Percentiles rank a stretch among this genome's conserved stretches.
Conservation (phyloP, 2,888 invertebrate genomes). For the Xanthorhoe spadicearia region DNA sequence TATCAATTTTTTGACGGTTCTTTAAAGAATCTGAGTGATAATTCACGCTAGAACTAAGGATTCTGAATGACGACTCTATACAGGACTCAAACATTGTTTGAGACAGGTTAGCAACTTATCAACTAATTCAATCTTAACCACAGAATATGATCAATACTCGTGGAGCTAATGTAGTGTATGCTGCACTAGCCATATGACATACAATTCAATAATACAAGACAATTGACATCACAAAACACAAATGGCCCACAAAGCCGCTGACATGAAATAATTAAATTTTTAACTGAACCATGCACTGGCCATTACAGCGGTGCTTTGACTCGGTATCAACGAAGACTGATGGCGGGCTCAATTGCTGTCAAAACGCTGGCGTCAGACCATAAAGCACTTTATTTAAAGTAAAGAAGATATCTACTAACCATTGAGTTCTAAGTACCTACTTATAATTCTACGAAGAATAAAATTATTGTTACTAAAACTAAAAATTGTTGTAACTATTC, state of each 20-base stretch:
- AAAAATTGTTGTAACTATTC: no score
- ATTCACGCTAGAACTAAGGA: no score
- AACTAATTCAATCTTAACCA: no score
- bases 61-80: no score
- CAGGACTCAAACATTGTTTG: no score
- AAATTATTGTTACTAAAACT: no score
- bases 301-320: slow-evolving; percentile 38
- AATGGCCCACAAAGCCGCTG: slow-evolving; percentile 8
- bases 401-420: background rate
- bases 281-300: slow-evolving; percentile 46
- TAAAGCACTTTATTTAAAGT: slow-evolving; percentile 53
- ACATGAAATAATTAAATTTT: slow-evolving; percentile 53
- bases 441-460: no score
- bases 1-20: no score
- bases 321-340: slow-evolving; percentile 51
- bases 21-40: no score
- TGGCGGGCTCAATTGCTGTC: slow-evolving; percentile 60
- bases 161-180: no score
- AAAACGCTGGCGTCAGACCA: slow-evolving; percentile 47
- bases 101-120: background rate
- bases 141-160: no score
- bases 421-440: background rate
- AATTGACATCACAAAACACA: slow-evolving; percentile 7
- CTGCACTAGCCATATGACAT: background rate
- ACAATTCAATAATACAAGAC: background rate